phyloP scores from a whole-genome alignment of 2,113 vertebrate genomes.

The Plectropomus leopardus region DNA sequence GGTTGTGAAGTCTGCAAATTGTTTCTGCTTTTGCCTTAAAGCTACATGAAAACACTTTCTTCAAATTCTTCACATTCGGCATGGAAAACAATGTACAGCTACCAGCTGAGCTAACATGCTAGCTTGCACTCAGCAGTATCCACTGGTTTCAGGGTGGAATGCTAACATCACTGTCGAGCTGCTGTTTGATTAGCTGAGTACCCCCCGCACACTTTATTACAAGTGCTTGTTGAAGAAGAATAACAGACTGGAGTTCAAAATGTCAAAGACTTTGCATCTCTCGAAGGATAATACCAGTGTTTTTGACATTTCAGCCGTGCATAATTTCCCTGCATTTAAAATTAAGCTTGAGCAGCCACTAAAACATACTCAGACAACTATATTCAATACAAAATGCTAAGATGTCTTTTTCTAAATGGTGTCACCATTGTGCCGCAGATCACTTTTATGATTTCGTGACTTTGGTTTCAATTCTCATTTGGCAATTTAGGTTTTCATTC shows the following conservation, averaged over 20 bases:
- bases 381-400: conserved; percentile 9
- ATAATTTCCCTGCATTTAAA: conserved; percentile 53
- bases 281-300: conserved; percentile 52
- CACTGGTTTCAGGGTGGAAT: conserved; percentile 52
- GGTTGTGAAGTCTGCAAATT: neutral
- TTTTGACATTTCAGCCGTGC: conserved; percentile 54
- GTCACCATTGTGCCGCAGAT: neutral
- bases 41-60: neutral
- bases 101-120: conserved; percentile 3
- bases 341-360: conserved; percentile 7
- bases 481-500: neutral
- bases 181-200: conserved; percentile 47
- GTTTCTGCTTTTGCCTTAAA: conserved; percentile 8
- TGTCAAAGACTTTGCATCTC: conserved; percentile 61
- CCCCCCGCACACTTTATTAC: conserved; percentile 11
- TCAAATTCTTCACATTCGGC: neutral
- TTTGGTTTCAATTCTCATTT: neutral
- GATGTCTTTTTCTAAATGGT: neutral
- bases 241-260: conserved; percentile 55
- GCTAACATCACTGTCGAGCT: conserved; percentile 33
- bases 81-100: conserved; percentile 13
- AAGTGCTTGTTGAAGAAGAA: conserved; percentile 46
- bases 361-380: neutral
- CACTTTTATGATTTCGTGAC: neutral
- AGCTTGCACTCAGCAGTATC: conserved; percentile 13